Evolutionary conservation across 1,140 invertebrate species (phyloP).

Genomic region (Neodiprion lecontei): DNA sequence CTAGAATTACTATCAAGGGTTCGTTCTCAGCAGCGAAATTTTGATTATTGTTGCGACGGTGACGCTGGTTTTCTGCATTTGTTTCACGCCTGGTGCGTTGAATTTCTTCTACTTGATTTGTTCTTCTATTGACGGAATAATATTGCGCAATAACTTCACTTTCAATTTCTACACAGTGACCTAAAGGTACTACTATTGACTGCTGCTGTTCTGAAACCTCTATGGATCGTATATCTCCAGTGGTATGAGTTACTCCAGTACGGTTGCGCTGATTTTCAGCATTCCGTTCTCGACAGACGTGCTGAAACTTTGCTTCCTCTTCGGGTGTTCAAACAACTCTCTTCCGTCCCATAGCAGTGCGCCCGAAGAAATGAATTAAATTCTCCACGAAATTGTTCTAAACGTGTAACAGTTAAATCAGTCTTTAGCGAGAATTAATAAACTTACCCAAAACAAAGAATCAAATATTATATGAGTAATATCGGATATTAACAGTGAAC

Average conservation of each 20-base stretch:
- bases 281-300: slow-evolving; percentile 10
- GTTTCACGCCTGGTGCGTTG: slow-evolving; percentile 6
- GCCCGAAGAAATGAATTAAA: not conserved
- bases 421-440: not conserved
- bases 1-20: too few relatives aligned
- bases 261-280: slow-evolving; percentile 11
- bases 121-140: too few relatives aligned
- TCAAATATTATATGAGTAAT: not conserved
- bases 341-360: slow-evolving; percentile 13
- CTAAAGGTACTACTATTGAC: too few relatives aligned
- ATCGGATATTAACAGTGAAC: too few relatives aligned
- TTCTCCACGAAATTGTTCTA: not conserved
- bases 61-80: slow-evolving; percentile 11
- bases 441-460: not conserved
- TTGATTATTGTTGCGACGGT: not conserved
- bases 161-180: too few relatives aligned
- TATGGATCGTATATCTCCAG: too few relatives aligned
- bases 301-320: slow-evolving; percentile 19
- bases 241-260: too few relatives aligned
- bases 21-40: too few relatives aligned
- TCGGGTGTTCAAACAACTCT: slow-evolving; percentile 14
- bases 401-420: slow-evolving; percentile 7
- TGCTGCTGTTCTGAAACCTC: too few relatives aligned
- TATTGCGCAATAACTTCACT: too few relatives aligned
- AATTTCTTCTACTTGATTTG: too few relatives aligned